Conservation (phyloP, 2,888 invertebrate species). For the Parnassius smintheus region DNA sequence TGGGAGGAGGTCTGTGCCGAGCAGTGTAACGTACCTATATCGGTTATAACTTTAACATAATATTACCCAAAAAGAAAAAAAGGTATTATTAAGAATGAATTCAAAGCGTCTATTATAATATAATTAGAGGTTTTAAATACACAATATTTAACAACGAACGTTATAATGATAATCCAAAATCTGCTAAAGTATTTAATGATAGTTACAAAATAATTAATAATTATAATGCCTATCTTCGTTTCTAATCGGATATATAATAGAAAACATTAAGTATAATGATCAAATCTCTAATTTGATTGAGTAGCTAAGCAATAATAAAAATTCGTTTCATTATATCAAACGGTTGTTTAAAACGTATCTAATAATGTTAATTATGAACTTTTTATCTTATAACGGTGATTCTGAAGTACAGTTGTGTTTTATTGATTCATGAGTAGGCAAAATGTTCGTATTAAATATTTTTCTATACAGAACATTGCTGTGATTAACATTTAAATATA, state of each 20-base stretch:
- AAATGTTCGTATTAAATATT: neutral
- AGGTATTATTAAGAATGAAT: too few relatives aligned
- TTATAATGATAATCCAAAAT: neutral
- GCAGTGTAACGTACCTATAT: too few relatives aligned
- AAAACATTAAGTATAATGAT: constrained; percentile 19
- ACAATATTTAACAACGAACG: constrained; percentile 1
- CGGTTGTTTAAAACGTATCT: constrained; percentile 21
- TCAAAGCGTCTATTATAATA: too few relatives aligned
- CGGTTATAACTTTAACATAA: too few relatives aligned
- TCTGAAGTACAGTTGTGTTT: constrained; percentile 20
- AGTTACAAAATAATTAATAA: constrained; percentile 14
- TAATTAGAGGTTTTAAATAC: neutral
- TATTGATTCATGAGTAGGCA: constrained; percentile 14
- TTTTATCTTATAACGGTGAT: constrained; percentile 22
- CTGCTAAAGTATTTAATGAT: too few relatives aligned
- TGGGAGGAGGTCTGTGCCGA: too few relatives aligned
- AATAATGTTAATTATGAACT: constrained; percentile 26
- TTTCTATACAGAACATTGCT: constrained; percentile 1
- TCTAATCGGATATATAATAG: constrained; percentile 14
- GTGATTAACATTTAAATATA: neutral
- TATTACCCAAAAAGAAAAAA: too few relatives aligned
- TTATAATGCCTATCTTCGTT: constrained; percentile 7
- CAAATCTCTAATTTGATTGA: constrained; percentile 22
- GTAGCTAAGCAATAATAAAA: constrained; percentile 18
- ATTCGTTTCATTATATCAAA: constrained; percentile 19